phyloP scores from a whole-genome alignment of 2,797 vertebrate species.

The Kryptolebias ocellatus region DNA sequence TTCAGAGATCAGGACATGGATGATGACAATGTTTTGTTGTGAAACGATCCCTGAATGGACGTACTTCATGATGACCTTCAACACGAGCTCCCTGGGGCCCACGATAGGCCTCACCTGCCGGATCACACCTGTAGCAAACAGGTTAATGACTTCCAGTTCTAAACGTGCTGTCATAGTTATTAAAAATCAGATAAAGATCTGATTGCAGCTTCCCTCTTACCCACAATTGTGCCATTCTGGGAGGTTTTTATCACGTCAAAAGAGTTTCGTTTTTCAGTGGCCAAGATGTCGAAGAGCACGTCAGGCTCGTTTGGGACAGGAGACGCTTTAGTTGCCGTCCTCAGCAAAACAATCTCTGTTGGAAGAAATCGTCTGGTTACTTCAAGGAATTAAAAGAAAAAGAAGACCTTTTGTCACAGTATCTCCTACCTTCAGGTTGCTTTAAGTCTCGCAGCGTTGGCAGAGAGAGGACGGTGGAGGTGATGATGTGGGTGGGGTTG shows the following conservation, averaged over 20 bases:
- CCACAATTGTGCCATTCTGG: slow-evolving; percentile 54
- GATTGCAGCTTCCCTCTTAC: slow-evolving; percentile 42
- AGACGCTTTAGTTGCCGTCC: slow-evolving; percentile 70
- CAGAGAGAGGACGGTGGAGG: slow-evolving; percentile 86
- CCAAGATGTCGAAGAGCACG: slow-evolving; percentile 86
- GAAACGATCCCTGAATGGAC: slow-evolving; percentile 82
- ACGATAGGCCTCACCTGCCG: slow-evolving; percentile 87
- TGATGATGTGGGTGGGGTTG: slow-evolving; percentile 84
- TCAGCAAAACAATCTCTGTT: slow-evolving; percentile 89
- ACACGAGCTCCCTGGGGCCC: slow-evolving; percentile 81
- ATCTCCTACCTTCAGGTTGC: slow-evolving; percentile 83
- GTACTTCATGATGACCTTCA: slow-evolving; percentile 89
- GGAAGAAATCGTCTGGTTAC: slow-evolving; percentile 34
- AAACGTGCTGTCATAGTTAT: background rate
- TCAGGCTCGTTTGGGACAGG: slow-evolving; percentile 56
- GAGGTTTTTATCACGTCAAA: slow-evolving; percentile 60
- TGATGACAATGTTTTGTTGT: slow-evolving; percentile 84
- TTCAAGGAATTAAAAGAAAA: slow-evolving; percentile 14
- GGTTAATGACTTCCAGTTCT: background rate
- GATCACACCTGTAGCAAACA: slow-evolving; percentile 81
- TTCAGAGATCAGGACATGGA: slow-evolving; percentile 87
- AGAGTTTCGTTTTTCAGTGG: slow-evolving; percentile 37
- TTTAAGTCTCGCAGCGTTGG: slow-evolving; percentile 85
- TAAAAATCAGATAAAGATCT: background rate
- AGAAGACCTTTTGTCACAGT: background rate